Base-by-base conservation (phyloP, 1,140 invertebrate genomes). In the Microplitis demolitor region DNA sequence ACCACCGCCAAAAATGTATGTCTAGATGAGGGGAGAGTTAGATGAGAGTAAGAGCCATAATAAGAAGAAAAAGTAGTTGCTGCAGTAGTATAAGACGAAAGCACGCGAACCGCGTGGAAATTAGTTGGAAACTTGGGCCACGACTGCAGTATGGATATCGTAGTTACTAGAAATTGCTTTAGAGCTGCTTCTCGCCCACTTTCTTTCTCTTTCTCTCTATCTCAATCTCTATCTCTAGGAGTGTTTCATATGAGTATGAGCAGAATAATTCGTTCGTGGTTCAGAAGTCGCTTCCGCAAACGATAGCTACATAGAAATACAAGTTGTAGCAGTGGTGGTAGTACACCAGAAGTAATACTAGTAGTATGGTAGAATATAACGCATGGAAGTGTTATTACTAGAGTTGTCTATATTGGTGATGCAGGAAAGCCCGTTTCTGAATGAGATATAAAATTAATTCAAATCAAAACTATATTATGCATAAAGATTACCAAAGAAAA, bases 141-240 rank as follows among this genome's bases (percentile, higher is more conserved):
- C 35, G 62, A 45, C 66, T 64, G 66, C 24, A 68, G 64, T 70
- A 63, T 31, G 70, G 71, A 53, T 33, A 69, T 45, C 58, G 58
- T 9, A 13, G 61, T 64, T 39, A 71, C 60, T 63, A 70, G 74
- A 79, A 82, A 79, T 78, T 78, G 76, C 74, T 60, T 74, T 58
- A 54, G 69, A 37, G 34, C 74, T 69, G 39, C 39, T 45, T 37
- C 74, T 76, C 54, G 39, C 66, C 39, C 51, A n/a, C n/a, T 39
- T 14, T 39, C n/a, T 31, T 56, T 37, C 54, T 61, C 68, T 50
- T 58, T 39, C 66, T 69, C 31, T 69, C 60, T 61, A 37, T 33
- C 62, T 24, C 51, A 39, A 39, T 39, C 37, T 39, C 37, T 39
- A 45, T 11, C 34, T 11, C 31, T 24, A 13, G n/a, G 24, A 34